A percentile compares a stretch with the other conserved stretches of the same genome.
These are phyloP conservation scores for Oncopodura yosiiana DNA, from an alignment of 1,140 invertebrate species.

Conservation along the genomic window DNA sequence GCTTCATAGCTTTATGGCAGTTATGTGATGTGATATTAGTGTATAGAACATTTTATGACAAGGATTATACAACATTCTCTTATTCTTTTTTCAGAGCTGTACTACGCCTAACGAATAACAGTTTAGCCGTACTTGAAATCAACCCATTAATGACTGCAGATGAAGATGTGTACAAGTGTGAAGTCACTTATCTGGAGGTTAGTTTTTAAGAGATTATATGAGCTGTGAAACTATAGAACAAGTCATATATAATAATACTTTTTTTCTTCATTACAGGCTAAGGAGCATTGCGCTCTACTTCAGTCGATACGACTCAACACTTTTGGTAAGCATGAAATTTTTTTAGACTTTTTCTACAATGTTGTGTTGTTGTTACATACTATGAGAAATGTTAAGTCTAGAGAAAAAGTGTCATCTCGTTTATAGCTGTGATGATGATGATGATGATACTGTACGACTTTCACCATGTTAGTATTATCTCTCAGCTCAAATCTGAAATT, in stretches of 20 bases:
- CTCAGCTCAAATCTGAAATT: too few relatives aligned
- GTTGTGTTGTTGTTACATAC: too few relatives aligned
- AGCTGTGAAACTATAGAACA: background rate
- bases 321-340: constrained; percentile 30
- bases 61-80: constrained; percentile 26
- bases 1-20: too few relatives aligned
- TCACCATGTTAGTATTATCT: too few relatives aligned
- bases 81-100: constrained; percentile 54
- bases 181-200: constrained; percentile 72
- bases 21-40: too few relatives aligned
- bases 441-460: too few relatives aligned
- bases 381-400: too few relatives aligned
- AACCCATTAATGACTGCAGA: constrained; percentile 57
- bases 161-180: constrained; percentile 72
- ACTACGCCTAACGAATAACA: constrained; percentile 54
- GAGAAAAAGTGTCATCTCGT: too few relatives aligned
- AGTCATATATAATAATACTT: background rate
- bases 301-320: constrained; percentile 34
- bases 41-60: too few relatives aligned
- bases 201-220: constrained; percentile 41
- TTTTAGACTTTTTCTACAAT: too few relatives aligned
- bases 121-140: constrained; percentile 56
- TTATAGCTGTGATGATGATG: too few relatives aligned
- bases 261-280: too few relatives aligned
- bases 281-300: constrained; percentile 32